Evolutionary conservation across 1,140 invertebrate species (phyloP).

Genomic region (Acromyrmex charruanus): DNA sequence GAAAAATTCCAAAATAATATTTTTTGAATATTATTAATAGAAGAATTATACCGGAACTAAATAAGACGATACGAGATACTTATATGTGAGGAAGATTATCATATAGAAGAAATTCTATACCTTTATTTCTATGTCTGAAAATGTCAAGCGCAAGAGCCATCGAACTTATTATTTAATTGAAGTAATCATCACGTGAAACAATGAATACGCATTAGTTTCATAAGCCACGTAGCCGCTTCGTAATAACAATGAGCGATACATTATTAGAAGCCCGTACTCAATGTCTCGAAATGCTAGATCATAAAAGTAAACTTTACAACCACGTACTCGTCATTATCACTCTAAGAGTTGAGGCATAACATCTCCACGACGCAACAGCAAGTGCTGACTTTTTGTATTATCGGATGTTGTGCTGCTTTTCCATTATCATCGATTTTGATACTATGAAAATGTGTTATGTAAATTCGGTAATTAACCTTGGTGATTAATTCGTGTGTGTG

Average conservation of each 20-base stretch:
- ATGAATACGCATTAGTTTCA: slow-evolving; percentile 32
- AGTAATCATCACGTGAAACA: no score
- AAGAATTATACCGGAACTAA: no score
- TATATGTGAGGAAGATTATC: neutral
- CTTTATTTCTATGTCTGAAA: neutral
- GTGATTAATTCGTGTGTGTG: neutral
- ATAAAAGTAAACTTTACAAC: slow-evolving; percentile 78
- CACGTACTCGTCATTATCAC: slow-evolving; percentile 75
- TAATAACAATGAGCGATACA: slow-evolving; percentile 69
- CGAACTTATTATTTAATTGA: neutral
- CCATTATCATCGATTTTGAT: slow-evolving; percentile 63
- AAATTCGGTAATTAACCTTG: slow-evolving; percentile 60
- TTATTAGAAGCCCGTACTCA: slow-evolving; percentile 77
- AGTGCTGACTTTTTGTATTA: slow-evolving; percentile 29
- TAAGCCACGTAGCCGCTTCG: neutral
- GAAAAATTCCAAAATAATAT: no score
- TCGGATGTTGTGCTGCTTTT: slow-evolving; percentile 55
- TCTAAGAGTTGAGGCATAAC: slow-evolving; percentile 34
- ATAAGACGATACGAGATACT: no score
- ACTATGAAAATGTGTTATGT: slow-evolving; percentile 20
- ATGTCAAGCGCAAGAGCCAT: neutral
- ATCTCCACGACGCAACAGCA: slow-evolving; percentile 12
- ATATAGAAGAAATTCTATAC: neutral
- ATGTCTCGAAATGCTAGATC: slow-evolving; percentile 77
- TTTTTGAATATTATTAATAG: no score